Evolutionary conservation across 2,888 invertebrate species (phyloP), one percentile per base, ranked within the genome.

Genomic region (Trachelus iudaicus): DNA sequence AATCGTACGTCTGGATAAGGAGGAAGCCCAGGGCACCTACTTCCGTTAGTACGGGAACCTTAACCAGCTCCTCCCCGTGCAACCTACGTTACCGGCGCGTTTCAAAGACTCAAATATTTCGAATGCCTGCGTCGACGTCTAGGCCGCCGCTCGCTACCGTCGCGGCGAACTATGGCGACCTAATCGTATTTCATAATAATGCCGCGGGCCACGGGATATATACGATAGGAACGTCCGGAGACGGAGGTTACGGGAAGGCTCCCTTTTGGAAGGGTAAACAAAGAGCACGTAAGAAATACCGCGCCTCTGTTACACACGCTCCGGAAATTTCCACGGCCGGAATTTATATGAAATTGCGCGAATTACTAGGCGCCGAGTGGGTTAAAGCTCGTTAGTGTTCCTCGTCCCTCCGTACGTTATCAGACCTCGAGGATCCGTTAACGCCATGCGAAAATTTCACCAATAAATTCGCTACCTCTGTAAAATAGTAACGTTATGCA

Each of bases 311-410:
- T 56, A 75, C 80, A 73, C 79, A 79, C 37, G 75, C 73, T 68
- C 81, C 78, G 86, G 89, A 90, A 90, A 90, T 90, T 90, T 90
- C 87, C 85, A 85, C 83, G 88, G 83, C 86, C 80, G 88, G 91
- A 91, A 91, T 91, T 91, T 91, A 89, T 89, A 91, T 91, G 90
- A 91, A 91, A 91, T 91, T 91, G 89, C 89, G 87, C 86, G 89
- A 90, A 91, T 91, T 90, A 89, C 89, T 90, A 82, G 82, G 79
- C 80, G 84, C 83, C 80, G 80, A 82, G 76, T 81, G 76, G 82
- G 80, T 76, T 81, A 56, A 56, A 23, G 56, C 56, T 56, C 56
- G 56, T 56, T 56, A 56, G 56, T 56, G 23, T 15, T 56, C 0
- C 56, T 23, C 56, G 0, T 23, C 56, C 23, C 56, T 9, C 9